Base-by-base conservation (phyloP, 2,113 vertebrate species). In the Hypanus sabinus region DNA sequence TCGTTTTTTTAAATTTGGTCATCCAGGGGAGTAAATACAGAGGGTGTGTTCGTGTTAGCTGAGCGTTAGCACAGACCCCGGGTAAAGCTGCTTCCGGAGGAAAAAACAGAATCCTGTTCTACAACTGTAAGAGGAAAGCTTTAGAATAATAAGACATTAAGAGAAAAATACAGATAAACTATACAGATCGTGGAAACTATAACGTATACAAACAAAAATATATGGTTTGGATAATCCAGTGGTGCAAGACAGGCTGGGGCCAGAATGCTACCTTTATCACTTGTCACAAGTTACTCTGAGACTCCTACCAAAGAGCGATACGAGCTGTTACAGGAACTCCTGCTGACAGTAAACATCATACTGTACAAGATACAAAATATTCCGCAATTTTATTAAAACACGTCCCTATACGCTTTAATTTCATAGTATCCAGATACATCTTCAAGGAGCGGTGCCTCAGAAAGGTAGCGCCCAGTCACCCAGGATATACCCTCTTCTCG, bases 1-100 rank as follows among this genome's bases (percentile, higher is more conserved):
- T 97, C 97, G 96, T 95, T 96, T 96, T n/a, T 94, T 68, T 95
- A 87, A 85, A 20, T 93, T 93, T 10, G 16, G 20, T 81, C 68
- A 80, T 70, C 62, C 94, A n/a, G 27, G 46, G 79, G 62, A 3
- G n/a, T 87, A 94, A 87, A 94, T 94, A 94, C 57, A 81, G 76
- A 62, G 18, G 55, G n/a, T n/a, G 10, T n/a, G 93, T 36, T 80
- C 55, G 55, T 62, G 60, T 81, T 75, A 80, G 80, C 55, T 18
- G 46, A 20, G 46, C 68, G 60, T 80, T 11, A 65, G 27, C 20
- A 65, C 60, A 36, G 55, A 24, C 22, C 36, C 36, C 14, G 8
- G 8, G 2, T 20, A 14, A 38, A 68, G 73, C 38, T 93, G 33
- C 36, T 11, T 46, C 18, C 5, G 73, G 5, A 27, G 36, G 33